Base-by-base conservation (phyloP, 2,888 invertebrate genomes). In the Cantharis nigra region DNA sequence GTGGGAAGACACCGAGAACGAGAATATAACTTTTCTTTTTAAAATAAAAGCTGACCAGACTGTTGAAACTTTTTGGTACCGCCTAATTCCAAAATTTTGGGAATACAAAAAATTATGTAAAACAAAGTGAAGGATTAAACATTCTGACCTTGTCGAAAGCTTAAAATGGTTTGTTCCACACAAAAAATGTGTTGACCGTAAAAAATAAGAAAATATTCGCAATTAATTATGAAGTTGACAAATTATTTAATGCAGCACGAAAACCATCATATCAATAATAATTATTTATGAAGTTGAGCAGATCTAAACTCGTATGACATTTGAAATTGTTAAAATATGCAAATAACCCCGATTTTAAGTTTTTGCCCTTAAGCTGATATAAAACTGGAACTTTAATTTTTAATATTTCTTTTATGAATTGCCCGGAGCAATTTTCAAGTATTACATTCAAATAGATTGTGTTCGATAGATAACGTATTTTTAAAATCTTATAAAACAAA, bases 251-350 rank as follows among this genome's bases (percentile, higher is more conserved):
- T 20, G 65, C 18, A 23, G n/a, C 16, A 49, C 49, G 49, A 49
- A 49, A 49, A 49, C 49, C 49, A 67, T 64, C 20, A 67, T 67
- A 67, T 67, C 26, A 20, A 67, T 67, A 67, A 71, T 62, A 67
- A 75, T 75, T 71, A 76, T 76, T 76, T 76, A 76, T 69, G 72
- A 63, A 69, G 63, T 63, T 49, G 69, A 76, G 72, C 78, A 70
- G 72, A 71, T 74, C 70, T 64, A 69, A 71, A 63, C 79, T 70
- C 70, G 75, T 77, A 80, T 80, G 83, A 83, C 82, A 83, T 81
- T 84, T 82, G 78, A 81, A 82, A 83, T 81, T 80, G 81, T 81
- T 84, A 82, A 83, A 83, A 82, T 83, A 84, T 83, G 83, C 82
- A 83, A 83, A 84, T 83, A 79, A 79, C 79, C 77, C 81, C 73